Base-by-base conservation (phyloP, 2,113 vertebrate species). In the Ia io region DNA sequence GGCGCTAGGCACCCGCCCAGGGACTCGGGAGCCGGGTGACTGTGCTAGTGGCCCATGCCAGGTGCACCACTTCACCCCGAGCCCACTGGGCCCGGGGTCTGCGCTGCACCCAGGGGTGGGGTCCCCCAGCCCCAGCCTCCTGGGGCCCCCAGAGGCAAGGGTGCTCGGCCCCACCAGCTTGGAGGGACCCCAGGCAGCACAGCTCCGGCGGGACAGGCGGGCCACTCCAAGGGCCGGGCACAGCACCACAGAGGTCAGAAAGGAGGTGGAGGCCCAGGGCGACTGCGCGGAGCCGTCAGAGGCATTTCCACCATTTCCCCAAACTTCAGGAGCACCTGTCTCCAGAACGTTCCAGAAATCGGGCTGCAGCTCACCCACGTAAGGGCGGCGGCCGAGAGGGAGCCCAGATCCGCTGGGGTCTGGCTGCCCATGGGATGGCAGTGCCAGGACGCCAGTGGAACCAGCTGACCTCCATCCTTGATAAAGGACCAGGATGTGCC, bases 351-450 rank as follows among this genome's bases (percentile, higher is more conserved):
- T 35, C 67, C 20, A 30, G 49, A 83, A 76, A 9, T 9, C n/a
- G 40, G 0, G 1, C 25, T 3, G 5, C 9, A 18, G 25, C n/a
- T 80, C 12, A 14, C 51, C 76, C 20, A 61, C 35, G 16, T 25
- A 44, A 82, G 61, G 11, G 42, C 22, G 11, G 3, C 1, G 22
- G 17, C 9, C 7, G 5, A 47, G 42, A 0, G 4, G 5, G 37
- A 25, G 14, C n/a, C 51, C 4, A 14, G 28, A 3, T 3, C 40
- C 20, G 30, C 25, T 32, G 12, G 61, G n/a, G 44, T 2, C 53
- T 5, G 17, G 23, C 69, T 13, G 14, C 47, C 88, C 2, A 1
- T 0, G 37, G 5, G 61, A 7, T 3, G 16, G 10, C 32, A 3
- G 6, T 22, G 0, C 10, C 0, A 9, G 12, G 73, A 37, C 18